Base-by-base conservation (phyloP, 2,888 invertebrate species). In the Caenorhabditis zanzibari region DNA sequence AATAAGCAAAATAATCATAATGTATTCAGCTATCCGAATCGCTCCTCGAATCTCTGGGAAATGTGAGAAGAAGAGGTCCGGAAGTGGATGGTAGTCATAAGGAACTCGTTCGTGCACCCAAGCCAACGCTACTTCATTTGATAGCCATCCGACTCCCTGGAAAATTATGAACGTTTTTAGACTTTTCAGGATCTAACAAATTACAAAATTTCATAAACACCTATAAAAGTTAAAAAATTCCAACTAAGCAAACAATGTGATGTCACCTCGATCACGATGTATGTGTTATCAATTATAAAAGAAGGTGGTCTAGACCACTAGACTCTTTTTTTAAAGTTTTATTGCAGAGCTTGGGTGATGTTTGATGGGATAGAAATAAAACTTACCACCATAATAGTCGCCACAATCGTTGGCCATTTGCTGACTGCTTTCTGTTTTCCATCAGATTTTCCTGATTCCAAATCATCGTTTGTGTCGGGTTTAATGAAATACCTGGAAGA, bases 71-170 rank as follows among this genome's bases (percentile, higher is more conserved):
- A 88, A 92, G 10, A 90, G 64, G 63, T 92, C 92, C 16, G 92
- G 92, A 10, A 92, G 87, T 10, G 92, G 92, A 9, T 76, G 66
- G 14, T 77, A 64, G 28, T 88, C 80, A 19, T 88, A 35, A 0
- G 92, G 92, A 12, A 92, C 91, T 49, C 88, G 80, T 68, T 92
- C 92, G 77, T 92, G 92, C 38, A 92, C 86, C 88, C 88, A 92
- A 3, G 92, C 92, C 5, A 92, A 77, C 9, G 88, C 85, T 0
- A 91, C 52, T 61, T 90, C 90, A 73, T 92, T 92, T 16, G 83
- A 59, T 19, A 90, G 81, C 89, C 89, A 90, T 6, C 86, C 90
- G 19, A 88, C 32, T 12, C 81, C 87, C 90, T 90, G 79, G 28
- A 22, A 74, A 59, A 19, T 26, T 2, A 49, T 1, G 52, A 32